Evolutionary conservation across 2,113 vertebrate genomes (phyloP).

Genomic region (Vidua chalybeata): DNA sequence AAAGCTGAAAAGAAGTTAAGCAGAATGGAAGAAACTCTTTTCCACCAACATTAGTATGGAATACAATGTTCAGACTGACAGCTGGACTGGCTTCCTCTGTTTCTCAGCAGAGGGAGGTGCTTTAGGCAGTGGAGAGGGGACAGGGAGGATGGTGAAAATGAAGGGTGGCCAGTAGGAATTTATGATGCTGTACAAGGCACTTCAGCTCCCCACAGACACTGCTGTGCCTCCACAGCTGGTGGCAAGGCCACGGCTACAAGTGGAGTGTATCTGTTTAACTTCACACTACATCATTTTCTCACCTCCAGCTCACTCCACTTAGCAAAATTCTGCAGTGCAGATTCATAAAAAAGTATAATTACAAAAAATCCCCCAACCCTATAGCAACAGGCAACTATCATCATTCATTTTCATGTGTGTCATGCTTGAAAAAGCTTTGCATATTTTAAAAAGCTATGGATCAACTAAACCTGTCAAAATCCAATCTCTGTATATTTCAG

Average conservation of each 20-base stretch:
- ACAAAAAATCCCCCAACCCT: conserved; percentile 52
- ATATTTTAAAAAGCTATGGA: conserved; percentile 78
- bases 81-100: not conserved
- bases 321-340: conserved; percentile 70
- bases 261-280: not conserved
- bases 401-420: conserved; percentile 73
- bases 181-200: not conserved
- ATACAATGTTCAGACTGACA: not conserved
- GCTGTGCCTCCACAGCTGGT: not conserved
- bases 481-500: conserved; percentile 69
- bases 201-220: not conserved
- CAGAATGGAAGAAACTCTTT: not conserved
- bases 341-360: conserved; percentile 78
- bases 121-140: not conserved
- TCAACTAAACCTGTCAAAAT: conserved; percentile 78
- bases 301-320: conserved; percentile 31
- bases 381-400: conserved; percentile 62
- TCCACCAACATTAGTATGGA: not conserved
- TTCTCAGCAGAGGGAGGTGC: not conserved
- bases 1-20: not conserved
- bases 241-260: not conserved
- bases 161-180: not conserved
- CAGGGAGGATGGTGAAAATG: not conserved
- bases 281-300: not conserved
- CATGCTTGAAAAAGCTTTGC: conserved; percentile 76